Evolutionary conservation across 2,888 invertebrate species (phyloP), one percentile per base, ranked within the genome.

Genomic region (Strigamia crassipes): DNA sequence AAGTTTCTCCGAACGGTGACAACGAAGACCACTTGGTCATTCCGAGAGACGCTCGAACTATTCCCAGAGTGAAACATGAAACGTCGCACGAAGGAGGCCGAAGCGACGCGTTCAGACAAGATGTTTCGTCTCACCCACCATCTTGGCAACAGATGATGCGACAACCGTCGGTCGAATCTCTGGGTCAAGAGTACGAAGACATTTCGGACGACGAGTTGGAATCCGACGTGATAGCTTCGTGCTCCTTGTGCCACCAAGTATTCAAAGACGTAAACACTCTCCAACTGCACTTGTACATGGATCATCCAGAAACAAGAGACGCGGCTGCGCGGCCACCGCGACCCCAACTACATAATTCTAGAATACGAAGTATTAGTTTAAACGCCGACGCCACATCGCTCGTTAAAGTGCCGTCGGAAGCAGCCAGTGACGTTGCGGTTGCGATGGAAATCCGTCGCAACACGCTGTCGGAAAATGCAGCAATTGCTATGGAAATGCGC

Each of bases 221-320:
- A 66, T 51, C 79, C 13, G 83, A 82, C 6, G 12, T 51, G 21
- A 61, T 21, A 9, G 41, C 38, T 51, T n/a, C 73, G 41, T 87
- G 87, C 82, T 84, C 84, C 34, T 34, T 85, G n/a, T 87, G 87
- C 84, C 84, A 84, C 2, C 83, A 84, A 81, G 82, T 84, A n/a
- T 85, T 86, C 81, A 85, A 85, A 82, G 85, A 84, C 81, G 84
- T 85, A 51, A 86, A 86, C 80, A 85, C 85, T 66, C 84, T 86
- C 34, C 86, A 86, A 82, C 84, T 86, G 51, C 86, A 86, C 81
- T 82, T 85, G 10, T 86, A 86, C 81, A 84, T 85, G 79, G 86
- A 86, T 78, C 86, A 86, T 82, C 61, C 83, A 23, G 83, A 83
- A 38, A 23, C 61, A 82, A 78, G 82, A 81, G 81, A 81, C 18